Evolutionary conservation across 2,888 invertebrate species (phyloP).

Genomic region (Hanleya hanleyi): DNA sequence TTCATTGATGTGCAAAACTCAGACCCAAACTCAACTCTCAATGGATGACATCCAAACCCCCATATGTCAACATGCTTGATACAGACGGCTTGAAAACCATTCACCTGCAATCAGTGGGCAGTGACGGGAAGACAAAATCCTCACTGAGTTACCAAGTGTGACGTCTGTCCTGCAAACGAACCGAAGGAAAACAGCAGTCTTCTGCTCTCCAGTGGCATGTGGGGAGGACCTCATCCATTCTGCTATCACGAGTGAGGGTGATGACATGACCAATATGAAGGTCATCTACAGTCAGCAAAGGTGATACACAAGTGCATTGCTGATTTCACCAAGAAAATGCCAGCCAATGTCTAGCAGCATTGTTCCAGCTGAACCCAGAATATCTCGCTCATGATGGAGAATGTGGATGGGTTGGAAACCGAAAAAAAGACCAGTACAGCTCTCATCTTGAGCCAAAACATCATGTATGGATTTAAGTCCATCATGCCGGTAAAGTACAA

Average conservation of each 20-base stretch:
- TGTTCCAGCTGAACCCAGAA: slow-evolving; percentile 14
- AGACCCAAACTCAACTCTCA: background rate
- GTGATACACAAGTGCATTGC: slow-evolving; percentile 18
- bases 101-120: background rate
- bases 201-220: slow-evolving; percentile 16
- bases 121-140: too few relatives aligned
- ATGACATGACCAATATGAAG: too few relatives aligned
- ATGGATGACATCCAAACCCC: slow-evolving; percentile 15
- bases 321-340: background rate
- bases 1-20: slow-evolving; percentile 20
- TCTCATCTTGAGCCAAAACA: too few relatives aligned
- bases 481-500: too few relatives aligned
- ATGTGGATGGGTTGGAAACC: slow-evolving; percentile 6
- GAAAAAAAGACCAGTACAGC: background rate
- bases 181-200: slow-evolving; percentile 20
- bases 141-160: too few relatives aligned
- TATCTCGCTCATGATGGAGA: slow-evolving; percentile 15
- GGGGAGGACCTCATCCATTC: too few relatives aligned
- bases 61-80: slow-evolving; percentile 8
- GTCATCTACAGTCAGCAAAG: too few relatives aligned
- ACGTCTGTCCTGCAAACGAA: too few relatives aligned
- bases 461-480: too few relatives aligned
- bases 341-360: background rate
- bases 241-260: too few relatives aligned
- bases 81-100: background rate